phyloP scores from a whole-genome alignment of 2,797 vertebrate species.

The Schizothorax lantsangensis region DNA sequence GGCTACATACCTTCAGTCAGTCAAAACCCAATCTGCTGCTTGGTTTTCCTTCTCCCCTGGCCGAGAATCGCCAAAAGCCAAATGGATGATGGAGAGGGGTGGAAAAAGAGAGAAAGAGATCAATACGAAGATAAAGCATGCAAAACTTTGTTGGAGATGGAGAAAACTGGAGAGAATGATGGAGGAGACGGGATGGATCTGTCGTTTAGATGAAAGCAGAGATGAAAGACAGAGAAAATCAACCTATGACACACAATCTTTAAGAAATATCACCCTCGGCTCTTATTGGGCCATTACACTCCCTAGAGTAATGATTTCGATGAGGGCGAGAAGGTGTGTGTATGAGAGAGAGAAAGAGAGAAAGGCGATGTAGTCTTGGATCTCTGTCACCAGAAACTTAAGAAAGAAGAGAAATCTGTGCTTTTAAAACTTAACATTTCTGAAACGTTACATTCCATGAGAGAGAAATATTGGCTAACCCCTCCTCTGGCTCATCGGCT shows the following conservation, averaged over 20 bases:
- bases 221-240: constrained; percentile 35
- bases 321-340: background rate
- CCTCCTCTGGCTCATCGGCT: constrained; percentile 56
- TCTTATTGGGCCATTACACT: constrained; percentile 32
- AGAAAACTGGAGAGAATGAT: constrained; percentile 28
- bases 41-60: constrained; percentile 67
- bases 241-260: constrained; percentile 29
- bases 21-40: constrained; percentile 83
- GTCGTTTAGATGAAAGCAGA: constrained; percentile 19
- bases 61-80: constrained; percentile 66
- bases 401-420: constrained; percentile 28
- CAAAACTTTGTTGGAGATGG: constrained; percentile 34
- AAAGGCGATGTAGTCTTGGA: background rate
- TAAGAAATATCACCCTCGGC: constrained; percentile 33
- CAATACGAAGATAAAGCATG: constrained; percentile 23
- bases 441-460: constrained; percentile 40
- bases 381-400: constrained; percentile 1
- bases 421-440: constrained; percentile 40
- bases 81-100: constrained; percentile 32
- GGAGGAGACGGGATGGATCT: constrained; percentile 1
- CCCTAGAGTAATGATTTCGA: constrained; percentile 5
- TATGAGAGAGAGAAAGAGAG: background rate
- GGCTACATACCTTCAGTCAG: constrained; percentile 82
- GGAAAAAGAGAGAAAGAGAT: background rate
- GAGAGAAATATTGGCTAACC: constrained; percentile 36